Base-by-base conservation (phyloP, 2,797 vertebrate genomes). In the Oreonectes daqikongensis region DNA sequence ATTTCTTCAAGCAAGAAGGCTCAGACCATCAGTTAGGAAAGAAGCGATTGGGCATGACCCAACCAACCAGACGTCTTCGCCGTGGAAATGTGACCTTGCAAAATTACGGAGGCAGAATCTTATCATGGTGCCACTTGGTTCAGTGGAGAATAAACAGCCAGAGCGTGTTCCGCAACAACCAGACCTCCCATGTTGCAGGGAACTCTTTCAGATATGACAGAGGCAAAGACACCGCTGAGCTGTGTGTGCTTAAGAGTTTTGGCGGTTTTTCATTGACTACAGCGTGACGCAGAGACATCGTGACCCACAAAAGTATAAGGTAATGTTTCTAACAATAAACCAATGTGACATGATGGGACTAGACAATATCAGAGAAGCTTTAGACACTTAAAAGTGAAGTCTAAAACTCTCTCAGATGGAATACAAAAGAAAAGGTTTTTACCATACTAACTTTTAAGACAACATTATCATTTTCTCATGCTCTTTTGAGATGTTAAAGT, bases 1-100 rank as follows among this genome's bases (percentile, higher is more conserved):
- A 80, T 81, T 81, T 81, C 81, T 81, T 78, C 48, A 81, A 52
- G 79, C 79, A 73, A 74, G 74, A 81, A 69, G 75, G 57, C 53
- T 60, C 74, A 72, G 60, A 75, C 78, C 61, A 77, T 81, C 76
- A 72, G 75, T 82, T 76, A 71, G 80, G 72, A 82, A 79, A 52
- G 75, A 75, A 75, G 79, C 70, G 69, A 82, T 65, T 82, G 83
- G 71, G 44, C 79, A 67, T 35, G 40, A 81, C 66, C 79, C 81
- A 79, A 68, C 81, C 81, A 77, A 70, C 26, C 82, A 76, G 67
- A 79, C 65, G 65, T 67, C 63, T 59, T 72, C 50, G 46, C 63
- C 64, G 57, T 73, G 72, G 57, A 81, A 74, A 66, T 52, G 52
- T 82, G 81, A 79, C 80, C 79, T 82, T 82, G 73, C 60, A 78